A percentile compares a stretch with the other conserved stretches of the same genome.
Conservation (phyloP, 2,888 invertebrate genomes). For the Thera obeliscata region DNA sequence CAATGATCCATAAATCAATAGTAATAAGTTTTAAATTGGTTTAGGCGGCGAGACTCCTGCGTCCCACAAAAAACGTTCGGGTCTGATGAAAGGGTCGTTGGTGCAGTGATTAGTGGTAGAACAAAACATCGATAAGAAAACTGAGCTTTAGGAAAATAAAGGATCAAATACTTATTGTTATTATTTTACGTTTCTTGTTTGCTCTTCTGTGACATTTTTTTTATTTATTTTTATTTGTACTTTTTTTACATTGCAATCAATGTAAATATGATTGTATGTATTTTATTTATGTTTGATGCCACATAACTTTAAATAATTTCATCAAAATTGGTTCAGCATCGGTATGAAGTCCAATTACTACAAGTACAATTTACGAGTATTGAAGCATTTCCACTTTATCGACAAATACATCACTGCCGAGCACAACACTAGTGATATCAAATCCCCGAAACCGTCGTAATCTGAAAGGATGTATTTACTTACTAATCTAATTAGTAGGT, state of each 20-base stretch:
- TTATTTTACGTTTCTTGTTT: too few species aligned
- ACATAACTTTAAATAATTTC: too few species aligned
- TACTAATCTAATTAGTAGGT: constrained; percentile 59
- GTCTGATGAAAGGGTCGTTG: constrained; percentile 42
- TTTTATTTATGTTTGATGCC: too few species aligned
- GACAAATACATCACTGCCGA: background rate
- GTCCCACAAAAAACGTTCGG: constrained; percentile 46
- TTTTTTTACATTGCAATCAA: too few species aligned
- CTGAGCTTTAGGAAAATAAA: too few species aligned
- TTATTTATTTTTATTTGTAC: too few species aligned
- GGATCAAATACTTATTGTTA: too few species aligned
- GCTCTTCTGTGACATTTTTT: too few species aligned
- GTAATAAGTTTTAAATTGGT: constrained; percentile 28
- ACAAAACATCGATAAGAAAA: constrained; percentile 22
- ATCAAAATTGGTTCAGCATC: too few species aligned
- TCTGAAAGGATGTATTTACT: constrained; percentile 53
- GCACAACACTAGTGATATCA: constrained; percentile 23
- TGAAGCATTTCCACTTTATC: constrained; percentile 1
- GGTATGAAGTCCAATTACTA: too few species aligned
- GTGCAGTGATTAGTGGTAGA: constrained; percentile 33
- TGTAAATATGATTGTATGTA: too few species aligned
- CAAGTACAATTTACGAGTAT: background rate
- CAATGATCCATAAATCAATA: constrained; percentile 30
- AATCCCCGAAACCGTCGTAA: constrained; percentile 42
- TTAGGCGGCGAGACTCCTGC: constrained; percentile 35